A percentile compares a stretch with the other conserved stretches of the same genome.
Evolutionary conservation across 2,113 vertebrate genomes (phyloP).

Genomic region (Parotia lawesii): DNA sequence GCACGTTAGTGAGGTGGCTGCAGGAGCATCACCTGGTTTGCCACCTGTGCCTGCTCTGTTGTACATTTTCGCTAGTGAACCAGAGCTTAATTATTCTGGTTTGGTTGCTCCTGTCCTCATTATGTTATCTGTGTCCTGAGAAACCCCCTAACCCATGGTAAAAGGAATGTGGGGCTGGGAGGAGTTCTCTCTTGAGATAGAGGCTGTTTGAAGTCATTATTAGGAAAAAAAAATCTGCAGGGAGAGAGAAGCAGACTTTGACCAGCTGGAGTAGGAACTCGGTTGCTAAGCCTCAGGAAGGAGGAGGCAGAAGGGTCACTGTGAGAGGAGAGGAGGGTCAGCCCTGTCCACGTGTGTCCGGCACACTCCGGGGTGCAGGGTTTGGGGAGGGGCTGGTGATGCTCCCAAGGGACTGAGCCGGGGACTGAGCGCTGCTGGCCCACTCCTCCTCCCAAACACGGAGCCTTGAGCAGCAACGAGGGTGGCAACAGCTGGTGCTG

Average conservation of each 20-base stretch:
- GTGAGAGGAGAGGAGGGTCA: neutral
- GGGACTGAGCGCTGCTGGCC: neutral
- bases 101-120: neutral
- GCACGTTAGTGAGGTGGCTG: neutral
- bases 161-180: neutral
- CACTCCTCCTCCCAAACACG: rapidly evolving
- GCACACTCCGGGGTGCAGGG: rapidly evolving
- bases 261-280: neutral
- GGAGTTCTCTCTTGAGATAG: neutral
- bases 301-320: neutral
- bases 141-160: rapidly evolving
- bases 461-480: neutral
- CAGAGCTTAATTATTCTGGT: neutral
- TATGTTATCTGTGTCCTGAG: neutral
- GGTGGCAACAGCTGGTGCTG: neutral
- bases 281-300: neutral
- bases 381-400: neutral
- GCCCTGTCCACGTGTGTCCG: rapidly evolving
- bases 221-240: neutral
- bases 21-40: neutral
- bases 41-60: neutral
- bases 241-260: neutral
- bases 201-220: neutral
- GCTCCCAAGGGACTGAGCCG: neutral
- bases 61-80: neutral